Evolutionary conservation across 2,113 vertebrate species (phyloP), one percentile per base, ranked within the genome.

Genomic region (Monopterus albus): DNA sequence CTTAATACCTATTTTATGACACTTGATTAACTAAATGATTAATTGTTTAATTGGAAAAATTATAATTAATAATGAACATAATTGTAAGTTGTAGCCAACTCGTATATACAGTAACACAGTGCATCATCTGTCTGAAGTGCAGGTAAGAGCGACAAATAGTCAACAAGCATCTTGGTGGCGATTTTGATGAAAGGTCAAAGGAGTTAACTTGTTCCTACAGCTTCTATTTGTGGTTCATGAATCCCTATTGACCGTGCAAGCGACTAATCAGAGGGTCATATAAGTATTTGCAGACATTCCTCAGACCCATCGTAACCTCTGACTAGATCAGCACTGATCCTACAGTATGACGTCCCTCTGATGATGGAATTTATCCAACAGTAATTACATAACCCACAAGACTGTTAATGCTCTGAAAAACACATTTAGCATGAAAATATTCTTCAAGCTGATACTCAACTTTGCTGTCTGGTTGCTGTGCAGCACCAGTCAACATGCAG

Each of bases 271-370:
- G 80, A 74, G 79, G 73, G 72, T 84, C 85, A 65, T 69, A 64
- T 23, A 36, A 52, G 77, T n/a, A 62, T 75, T 86, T 85, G 62
- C 43, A 61, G 82, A 52, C 66, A 82, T 39, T 33, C 43, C 76
- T 69, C 10, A 10, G 65, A 47, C 74, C 12, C 25, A 65, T 72
- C 15, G 5, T 67, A 69, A 60, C 76, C 74, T 83, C 70, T 73
- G 87, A 88, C 84, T 80, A 78, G 83, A 87, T 82, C 60, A 57
- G 60, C 46, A 2, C 58, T 81, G 83, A 87, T 84, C 77, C 79
- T 69, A 45, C 65, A 35, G 49, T 10, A 33, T 87, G 83, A 80
- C 75, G 46, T 76, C 60, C 31, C 65, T 36, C 52, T 57, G 66
- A 35, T 57, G 66, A 35, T 78, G 84, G 86, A 86, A 87, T 89